Evolutionary conservation across 2,888 invertebrate species (phyloP), one percentile per base, ranked within the genome.

Genomic region (Callyntrura sp.): DNA sequence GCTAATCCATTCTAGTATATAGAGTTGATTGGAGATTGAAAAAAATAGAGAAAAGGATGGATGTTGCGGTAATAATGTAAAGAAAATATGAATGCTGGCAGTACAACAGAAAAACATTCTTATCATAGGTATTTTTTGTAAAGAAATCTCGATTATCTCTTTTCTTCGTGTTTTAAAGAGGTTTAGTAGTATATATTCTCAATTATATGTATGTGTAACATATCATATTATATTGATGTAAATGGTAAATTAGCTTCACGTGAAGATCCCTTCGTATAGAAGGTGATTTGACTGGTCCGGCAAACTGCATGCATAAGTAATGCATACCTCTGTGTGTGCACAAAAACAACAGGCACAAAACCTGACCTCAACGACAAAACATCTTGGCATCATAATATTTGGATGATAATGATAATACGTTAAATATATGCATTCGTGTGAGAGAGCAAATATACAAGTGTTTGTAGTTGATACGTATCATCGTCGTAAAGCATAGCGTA

Each of bases 231-330:
- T 45, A 73, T 23, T 43, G 60, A 62, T 78, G 76, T 76, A 62
- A 78, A 62, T 76, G 78, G 62, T 76, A 78, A 85, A 85, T 85
- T 85, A 78, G 62, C 78, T 78, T 65, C 28, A 28, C 76, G 76
- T 85, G 60, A 73, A 62, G 35, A 35, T 35, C 43, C 48, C 20
- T 68, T 65, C 51, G 45, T 20, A 20, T 25, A 78, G 17, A 25
- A 17, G 55, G 78, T 55, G 55, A 78, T 28, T 78, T 55, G 78
- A 12, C 78, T 55, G 51, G 55, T 76, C 76, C 78, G 55, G 55
- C 35, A 55, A 9, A 78, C 28, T 51, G 76, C 76, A 9, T 45
- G 45, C 45, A 45, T 12, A 57, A 28, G 48, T 9, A 68, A 14
- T 23, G 45, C 51, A 45, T 17, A 25, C 79, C n/a, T 81, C 3